A percentile compares a stretch with the other conserved stretches of the same genome.
Conservation (phyloP, 2,113 vertebrate species). For the Indri indri region DNA sequence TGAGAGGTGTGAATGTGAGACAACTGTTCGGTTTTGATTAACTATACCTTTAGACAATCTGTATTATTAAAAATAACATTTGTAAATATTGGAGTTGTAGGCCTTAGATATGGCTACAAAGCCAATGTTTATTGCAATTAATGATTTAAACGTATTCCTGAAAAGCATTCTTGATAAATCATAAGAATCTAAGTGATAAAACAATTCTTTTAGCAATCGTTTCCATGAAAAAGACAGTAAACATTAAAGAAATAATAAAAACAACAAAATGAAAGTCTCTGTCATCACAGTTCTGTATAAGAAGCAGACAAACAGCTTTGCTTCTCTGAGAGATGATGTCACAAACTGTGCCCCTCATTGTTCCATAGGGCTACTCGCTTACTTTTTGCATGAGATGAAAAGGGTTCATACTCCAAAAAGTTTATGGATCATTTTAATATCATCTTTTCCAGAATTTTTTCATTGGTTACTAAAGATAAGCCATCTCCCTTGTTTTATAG, state of each 20-base stretch:
- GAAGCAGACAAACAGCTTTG: background rate
- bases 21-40: background rate
- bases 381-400: constrained; percentile 9
- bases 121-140: background rate
- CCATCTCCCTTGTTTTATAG: background rate
- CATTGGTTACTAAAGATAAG: background rate
- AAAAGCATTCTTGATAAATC: constrained; percentile 6
- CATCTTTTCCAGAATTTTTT: background rate
- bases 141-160: constrained; percentile 6
- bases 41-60: background rate
- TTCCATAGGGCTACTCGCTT: background rate
- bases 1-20: background rate
- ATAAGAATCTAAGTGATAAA: constrained; percentile 27
- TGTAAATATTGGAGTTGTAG: background rate
- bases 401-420: background rate
- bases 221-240: background rate
- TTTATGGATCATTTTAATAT: constrained; percentile 19
- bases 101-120: background rate
- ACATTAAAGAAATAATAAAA: constrained; percentile 14
- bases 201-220: constrained; percentile 16
- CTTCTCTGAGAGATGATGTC: background rate
- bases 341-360: background rate
- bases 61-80: constrained; percentile 2
- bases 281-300: constrained; percentile 16
- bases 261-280: background rate